Base-by-base conservation (phyloP, 2,797 vertebrate genomes). In the Mastacembelus armatus region DNA sequence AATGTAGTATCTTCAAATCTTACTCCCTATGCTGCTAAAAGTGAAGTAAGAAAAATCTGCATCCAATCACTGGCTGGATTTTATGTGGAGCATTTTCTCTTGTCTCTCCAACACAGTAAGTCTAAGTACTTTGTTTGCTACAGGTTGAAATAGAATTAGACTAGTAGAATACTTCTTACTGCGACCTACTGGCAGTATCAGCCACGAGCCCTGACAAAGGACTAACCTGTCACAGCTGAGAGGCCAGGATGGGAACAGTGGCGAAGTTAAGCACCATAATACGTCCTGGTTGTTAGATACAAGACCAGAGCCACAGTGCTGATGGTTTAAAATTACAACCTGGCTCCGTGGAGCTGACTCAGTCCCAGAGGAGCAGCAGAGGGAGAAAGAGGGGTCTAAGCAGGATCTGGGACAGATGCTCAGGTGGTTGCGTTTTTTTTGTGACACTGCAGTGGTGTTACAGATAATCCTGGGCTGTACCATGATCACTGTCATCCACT, bases 61-160 rank as follows among this genome's bases (percentile, higher is more conserved):
- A 6, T 52, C 29, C 16, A n/a, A 16, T 32, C 26, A 15, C 18
- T 21, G 11, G 19, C 45, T 45, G 55, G 0, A 1, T 39, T 43
- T 29, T 43, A 18, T 57, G n/a, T 15, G 19, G 1, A 10, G 0
- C 38, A 4, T 52, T 36, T 40, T 21, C 4, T 36, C 15, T 51
- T 50, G 7, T 22, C 2, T n/a, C 10, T 56, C 38, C 3, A 15
- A 8, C 40, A 33, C 14, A 29, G 27, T n/a, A n/a, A n/a, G n/a
- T n/a, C n/a, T n/a, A n/a, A n/a, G n/a, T n/a, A n/a, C n/a, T n/a
- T n/a, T n/a, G n/a, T n/a, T 11, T 36, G 39, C 44, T 44, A 63
- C 49, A 70, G 66, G 59, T 82, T 30, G n/a, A n/a, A 39, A 44
- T 64, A 36, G 59, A 40, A n/a, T n/a, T 40, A 35, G 62, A 16